phyloP scores from a whole-genome alignment of 2,113 vertebrate genomes.

The Austrofundulus limnaeus region DNA sequence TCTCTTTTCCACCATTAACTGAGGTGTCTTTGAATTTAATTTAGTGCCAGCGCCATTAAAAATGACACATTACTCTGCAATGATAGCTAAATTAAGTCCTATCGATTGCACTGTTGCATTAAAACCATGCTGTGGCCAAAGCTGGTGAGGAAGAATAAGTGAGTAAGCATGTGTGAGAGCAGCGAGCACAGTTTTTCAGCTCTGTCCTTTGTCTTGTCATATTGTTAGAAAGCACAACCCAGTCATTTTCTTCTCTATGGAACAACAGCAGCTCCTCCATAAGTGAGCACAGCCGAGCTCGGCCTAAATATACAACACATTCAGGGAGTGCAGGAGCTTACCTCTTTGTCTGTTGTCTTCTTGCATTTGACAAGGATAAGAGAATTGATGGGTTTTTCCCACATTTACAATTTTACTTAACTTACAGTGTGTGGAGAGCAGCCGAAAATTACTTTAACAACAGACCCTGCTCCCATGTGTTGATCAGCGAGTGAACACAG shows the following conservation, averaged over 20 bases:
- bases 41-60: slow-evolving; percentile 76
- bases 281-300: slow-evolving; percentile 66
- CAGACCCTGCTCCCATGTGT: slow-evolving; percentile 49
- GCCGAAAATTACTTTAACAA: slow-evolving; percentile 47
- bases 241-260: slow-evolving; percentile 70
- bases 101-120: slow-evolving; percentile 78
- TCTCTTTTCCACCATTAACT: slow-evolving; percentile 73
- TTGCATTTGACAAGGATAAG: slow-evolving; percentile 77
- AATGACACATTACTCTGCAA: slow-evolving; percentile 79
- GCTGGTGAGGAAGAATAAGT: slow-evolving; percentile 61
- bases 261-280: slow-evolving; percentile 64
- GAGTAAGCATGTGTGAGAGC: slow-evolving; percentile 45
- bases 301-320: slow-evolving; percentile 70
- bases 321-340: slow-evolving; percentile 55
- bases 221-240: slow-evolving; percentile 72
- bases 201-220: slow-evolving; percentile 72
- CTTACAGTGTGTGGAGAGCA: slow-evolving; percentile 32
- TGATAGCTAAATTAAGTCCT: slow-evolving; percentile 79
- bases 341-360: slow-evolving; percentile 47
- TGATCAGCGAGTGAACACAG: slow-evolving; percentile 75
- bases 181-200: slow-evolving; percentile 60
- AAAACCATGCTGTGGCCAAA: slow-evolving; percentile 63
- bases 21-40: slow-evolving; percentile 79
- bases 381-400: slow-evolving; percentile 81
- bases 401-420: slow-evolving; percentile 44